phyloP scores from a whole-genome alignment of 2,113 vertebrate species.

The Chionis minor region DNA sequence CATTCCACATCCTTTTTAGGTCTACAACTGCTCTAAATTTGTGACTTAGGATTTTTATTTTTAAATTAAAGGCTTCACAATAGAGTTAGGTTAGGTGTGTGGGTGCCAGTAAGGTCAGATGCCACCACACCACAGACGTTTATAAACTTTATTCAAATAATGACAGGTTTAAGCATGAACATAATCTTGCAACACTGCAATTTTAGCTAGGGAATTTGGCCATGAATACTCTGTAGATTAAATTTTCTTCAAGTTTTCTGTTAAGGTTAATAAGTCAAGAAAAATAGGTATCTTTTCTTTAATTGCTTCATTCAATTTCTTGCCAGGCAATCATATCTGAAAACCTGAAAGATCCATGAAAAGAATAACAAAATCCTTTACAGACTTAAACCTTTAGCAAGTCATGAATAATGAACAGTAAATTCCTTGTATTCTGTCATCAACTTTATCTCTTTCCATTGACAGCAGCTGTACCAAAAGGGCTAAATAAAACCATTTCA shows the following conservation, averaged over 20 bases:
- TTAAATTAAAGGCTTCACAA: neutral
- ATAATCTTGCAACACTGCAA: neutral
- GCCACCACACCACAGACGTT: neutral
- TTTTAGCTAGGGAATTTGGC: neutral
- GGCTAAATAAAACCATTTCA: conserved; percentile 67
- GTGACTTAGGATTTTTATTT: neutral
- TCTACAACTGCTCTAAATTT: neutral
- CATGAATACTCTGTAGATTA: neutral
- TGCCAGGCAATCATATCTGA: neutral
- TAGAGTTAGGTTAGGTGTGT: neutral
- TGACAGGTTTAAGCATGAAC: neutral
- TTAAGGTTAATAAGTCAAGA: neutral
- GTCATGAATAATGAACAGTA: conserved; percentile 79
- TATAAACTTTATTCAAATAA: neutral
- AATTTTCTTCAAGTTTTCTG: neutral
- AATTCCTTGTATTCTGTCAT: conserved; percentile 76
- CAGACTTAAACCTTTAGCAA: conserved; percentile 71
- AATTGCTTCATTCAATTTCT: conserved; percentile 1
- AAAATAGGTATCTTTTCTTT: neutral
- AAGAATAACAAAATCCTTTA: conserved; percentile 54
- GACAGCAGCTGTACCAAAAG: conserved; percentile 51
- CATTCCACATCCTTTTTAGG: neutral
- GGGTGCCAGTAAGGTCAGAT: neutral
- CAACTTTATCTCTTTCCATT: conserved; percentile 58
- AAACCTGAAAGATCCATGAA: conserved; percentile 26